Evolutionary conservation across 1,140 invertebrate genomes (phyloP).

Genomic region (Tetranychus cinnabarinus): DNA sequence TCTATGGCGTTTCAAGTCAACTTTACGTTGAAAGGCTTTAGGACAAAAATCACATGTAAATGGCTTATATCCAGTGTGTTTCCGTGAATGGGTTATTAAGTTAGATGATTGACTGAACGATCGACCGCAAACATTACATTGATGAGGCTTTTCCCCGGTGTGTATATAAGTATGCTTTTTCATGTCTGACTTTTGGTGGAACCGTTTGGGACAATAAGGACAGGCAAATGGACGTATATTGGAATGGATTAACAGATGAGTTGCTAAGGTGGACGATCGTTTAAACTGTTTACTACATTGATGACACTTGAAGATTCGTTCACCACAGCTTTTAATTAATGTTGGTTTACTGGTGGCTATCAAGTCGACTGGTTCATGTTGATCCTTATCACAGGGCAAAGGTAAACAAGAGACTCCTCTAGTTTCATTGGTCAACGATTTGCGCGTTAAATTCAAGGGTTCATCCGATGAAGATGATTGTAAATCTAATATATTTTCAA

Average conservation of each 20-base stretch:
- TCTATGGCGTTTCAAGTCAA: conserved; percentile 70
- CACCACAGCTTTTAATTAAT: neutral
- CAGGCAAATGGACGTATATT: conserved; percentile 31
- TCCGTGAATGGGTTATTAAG: conserved; percentile 88
- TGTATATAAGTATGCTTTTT: conserved; percentile 47
- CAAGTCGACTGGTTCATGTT: no score
- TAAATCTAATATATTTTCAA: no score
- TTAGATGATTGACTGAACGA: conserved; percentile 72
- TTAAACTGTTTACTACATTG: conserved; percentile 28
- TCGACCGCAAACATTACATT: conserved; percentile 22
- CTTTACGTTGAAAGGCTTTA: conserved; percentile 52
- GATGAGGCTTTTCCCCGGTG: conserved; percentile 24
- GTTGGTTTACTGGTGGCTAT: neutral
- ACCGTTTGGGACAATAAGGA: conserved; percentile 33
- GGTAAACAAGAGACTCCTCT: no score
- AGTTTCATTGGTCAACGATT: no score
- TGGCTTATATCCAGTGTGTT: conserved; percentile 90
- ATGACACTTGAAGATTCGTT: conserved; percentile 17
- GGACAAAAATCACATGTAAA: conserved; percentile 81
- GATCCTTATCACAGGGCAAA: no score
- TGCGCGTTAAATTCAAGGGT: no score
- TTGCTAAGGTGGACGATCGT: conserved; percentile 31
- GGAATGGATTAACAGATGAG: conserved; percentile 35
- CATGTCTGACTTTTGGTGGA: conserved; percentile 40
- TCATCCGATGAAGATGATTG: no score